Evolutionary conservation across 2,113 vertebrate genomes (phyloP).

Genomic region (Urocolius indicus): DNA sequence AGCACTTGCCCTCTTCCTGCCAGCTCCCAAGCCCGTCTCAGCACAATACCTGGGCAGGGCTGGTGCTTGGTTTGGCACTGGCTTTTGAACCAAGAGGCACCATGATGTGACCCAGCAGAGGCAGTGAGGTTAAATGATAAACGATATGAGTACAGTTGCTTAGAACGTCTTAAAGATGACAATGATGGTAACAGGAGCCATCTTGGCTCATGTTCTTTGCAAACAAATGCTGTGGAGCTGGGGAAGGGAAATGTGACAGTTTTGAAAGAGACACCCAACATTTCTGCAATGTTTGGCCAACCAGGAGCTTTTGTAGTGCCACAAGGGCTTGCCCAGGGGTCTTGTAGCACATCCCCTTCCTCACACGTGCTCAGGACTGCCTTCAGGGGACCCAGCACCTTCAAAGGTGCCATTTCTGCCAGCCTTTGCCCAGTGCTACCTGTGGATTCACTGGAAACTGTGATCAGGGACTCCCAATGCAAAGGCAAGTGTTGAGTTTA

Average conservation of each 20-base stretch:
- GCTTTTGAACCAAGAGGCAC: neutral
- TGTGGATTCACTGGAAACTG: neutral
- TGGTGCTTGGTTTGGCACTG: fast-evolving
- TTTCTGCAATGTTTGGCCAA: neutral
- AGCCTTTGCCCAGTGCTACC: neutral
- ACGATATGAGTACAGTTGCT: neutral
- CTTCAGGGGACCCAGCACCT: neutral
- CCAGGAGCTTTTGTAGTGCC: neutral
- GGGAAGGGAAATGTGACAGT: neutral
- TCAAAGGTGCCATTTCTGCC: neutral
- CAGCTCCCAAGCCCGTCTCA: neutral
- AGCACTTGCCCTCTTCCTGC: neutral
- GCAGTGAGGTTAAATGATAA: neutral
- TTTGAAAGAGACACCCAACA: neutral
- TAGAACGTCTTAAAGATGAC: neutral
- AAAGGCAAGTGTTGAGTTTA: neutral
- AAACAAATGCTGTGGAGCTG: neutral
- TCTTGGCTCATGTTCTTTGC: neutral
- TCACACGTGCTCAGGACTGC: neutral
- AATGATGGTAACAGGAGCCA: neutral
- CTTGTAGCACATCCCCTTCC: fast-evolving
- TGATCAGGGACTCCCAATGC: neutral
- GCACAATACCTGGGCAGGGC: fast-evolving
- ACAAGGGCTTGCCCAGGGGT: neutral
- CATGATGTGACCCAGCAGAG: neutral